Percentiles rank a stretch among this genome's conserved stretches.
phyloP scores from a whole-genome alignment of 2,888 invertebrate species.

The Synergus japonicus region DNA sequence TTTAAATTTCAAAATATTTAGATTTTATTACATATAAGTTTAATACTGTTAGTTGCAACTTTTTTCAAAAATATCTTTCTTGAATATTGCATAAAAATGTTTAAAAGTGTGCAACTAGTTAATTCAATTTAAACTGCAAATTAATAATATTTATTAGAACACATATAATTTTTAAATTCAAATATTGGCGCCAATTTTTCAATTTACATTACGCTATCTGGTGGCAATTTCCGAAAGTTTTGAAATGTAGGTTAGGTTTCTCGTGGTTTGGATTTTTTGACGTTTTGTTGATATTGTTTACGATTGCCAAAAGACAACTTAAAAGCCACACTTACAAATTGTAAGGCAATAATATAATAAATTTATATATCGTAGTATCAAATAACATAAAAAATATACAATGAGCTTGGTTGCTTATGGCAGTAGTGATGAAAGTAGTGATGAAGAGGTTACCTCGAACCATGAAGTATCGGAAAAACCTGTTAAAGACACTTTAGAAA shows the following conservation, averaged over 20 bases:
- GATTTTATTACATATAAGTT: too few relatives aligned
- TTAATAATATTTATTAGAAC: too few relatives aligned
- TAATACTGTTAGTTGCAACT: too few relatives aligned
- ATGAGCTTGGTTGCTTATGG: constrained; percentile 75
- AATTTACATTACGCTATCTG: not conserved
- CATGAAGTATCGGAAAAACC: constrained; percentile 31
- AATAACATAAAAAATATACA: constrained; percentile 31
- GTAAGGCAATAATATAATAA: not conserved
- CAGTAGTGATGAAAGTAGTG: constrained; percentile 72
- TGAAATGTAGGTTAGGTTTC: constrained; percentile 24
- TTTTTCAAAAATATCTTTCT: too few relatives aligned
- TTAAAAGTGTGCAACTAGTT: too few relatives aligned
- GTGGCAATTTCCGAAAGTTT: not conserved
- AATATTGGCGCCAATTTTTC: not conserved
- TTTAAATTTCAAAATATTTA: too few relatives aligned
- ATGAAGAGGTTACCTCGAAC: constrained; percentile 62
- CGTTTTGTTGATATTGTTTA: not conserved
- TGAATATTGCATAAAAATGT: too few relatives aligned
- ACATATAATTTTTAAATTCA: not conserved
- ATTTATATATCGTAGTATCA: not conserved
- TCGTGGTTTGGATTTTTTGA: not conserved
- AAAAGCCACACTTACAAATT: not conserved
- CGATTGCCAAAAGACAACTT: not conserved
- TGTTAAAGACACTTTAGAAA: constrained; percentile 6
- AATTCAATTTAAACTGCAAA: too few relatives aligned